Evolutionary conservation across 2,797 vertebrate species (phyloP).

Genomic region (Enteromius afrohamiltoni): DNA sequence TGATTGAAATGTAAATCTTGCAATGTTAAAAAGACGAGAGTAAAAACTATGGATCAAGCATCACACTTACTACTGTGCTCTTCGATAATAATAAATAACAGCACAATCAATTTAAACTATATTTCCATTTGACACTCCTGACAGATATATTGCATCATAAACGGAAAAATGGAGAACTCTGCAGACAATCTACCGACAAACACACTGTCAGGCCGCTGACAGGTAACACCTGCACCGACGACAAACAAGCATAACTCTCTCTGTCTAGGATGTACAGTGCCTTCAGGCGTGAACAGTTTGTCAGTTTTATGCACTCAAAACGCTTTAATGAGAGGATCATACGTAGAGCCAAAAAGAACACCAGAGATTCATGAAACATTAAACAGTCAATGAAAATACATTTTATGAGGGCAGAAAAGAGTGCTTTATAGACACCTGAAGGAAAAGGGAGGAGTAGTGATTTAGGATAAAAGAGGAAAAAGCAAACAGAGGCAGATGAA

Average conservation of each 20-base stretch:
- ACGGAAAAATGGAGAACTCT: constrained; percentile 9
- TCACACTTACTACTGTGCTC: neutral
- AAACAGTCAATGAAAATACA: constrained; percentile 44
- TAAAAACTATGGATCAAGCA: neutral
- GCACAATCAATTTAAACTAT: neutral
- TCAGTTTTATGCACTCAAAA: constrained; percentile 30
- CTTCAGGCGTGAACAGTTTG: constrained; percentile 58
- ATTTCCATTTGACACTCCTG: neutral
- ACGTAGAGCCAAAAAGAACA: neutral
- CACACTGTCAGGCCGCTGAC: constrained; percentile 47
- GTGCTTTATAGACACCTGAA: constrained; percentile 21
- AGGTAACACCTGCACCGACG: constrained; percentile 58
- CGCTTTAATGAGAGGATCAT: constrained; percentile 13
- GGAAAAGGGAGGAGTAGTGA: constrained; percentile 9
- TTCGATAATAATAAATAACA: neutral
- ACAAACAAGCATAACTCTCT: constrained; percentile 44
- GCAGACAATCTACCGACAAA: constrained; percentile 36
- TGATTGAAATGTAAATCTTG: neutral
- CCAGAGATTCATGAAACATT: constrained; percentile 7
- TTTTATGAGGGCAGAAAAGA: constrained; percentile 33
- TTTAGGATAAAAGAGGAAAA: constrained; percentile 32
- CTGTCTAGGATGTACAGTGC: constrained; percentile 28
- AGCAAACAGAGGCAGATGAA: constrained; percentile 36
- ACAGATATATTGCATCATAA: constrained; percentile 20
- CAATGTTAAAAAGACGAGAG: neutral